Conservation (phyloP, 1,140 invertebrate species). For the Drosophila yakuba region DNA sequence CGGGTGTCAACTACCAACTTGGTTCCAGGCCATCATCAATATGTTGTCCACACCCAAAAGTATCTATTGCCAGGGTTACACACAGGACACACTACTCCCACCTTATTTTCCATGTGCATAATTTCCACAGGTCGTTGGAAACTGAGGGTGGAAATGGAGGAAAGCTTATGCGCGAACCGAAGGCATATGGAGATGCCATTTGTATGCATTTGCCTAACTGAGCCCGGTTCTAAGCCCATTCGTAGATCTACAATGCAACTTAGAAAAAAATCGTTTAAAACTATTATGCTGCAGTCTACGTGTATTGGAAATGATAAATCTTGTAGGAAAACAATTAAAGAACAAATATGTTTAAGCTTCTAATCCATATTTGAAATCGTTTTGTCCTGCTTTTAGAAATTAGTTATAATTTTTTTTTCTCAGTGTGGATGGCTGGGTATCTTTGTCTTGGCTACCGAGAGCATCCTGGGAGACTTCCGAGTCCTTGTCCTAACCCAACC, state of each 20-base stretch:
- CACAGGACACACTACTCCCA: conserved; percentile 2
- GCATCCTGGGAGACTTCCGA: conserved; percentile 28
- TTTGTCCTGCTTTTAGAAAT: no score
- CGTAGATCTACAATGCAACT: conserved; percentile 6
- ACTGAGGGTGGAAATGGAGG: conserved; percentile 2
- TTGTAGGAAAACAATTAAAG: not conserved
- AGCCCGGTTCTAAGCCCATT: conserved; percentile 59
- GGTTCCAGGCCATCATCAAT: conserved; percentile 54
- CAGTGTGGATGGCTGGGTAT: conserved; percentile 16
- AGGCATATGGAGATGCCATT: conserved; percentile 55
- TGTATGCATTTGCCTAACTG: conserved; percentile 75
- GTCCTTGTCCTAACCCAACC: conserved; percentile 44
- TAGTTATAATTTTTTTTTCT: not conserved
- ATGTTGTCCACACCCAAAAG: conserved; percentile 58
- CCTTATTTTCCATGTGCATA: conserved; percentile 69
- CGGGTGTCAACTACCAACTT: conserved; percentile 46
- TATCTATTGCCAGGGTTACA: conserved; percentile 61
- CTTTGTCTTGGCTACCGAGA: conserved; percentile 60
- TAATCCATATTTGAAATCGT: no score
- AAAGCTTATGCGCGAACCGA: conserved; percentile 45
- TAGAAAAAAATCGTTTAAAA: not conserved
- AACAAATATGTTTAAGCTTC: no score
- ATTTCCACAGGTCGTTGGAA: conserved; percentile 54
- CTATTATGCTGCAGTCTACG: no score
- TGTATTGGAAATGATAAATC: not conserved